phyloP scores from a whole-genome alignment of 2,113 vertebrate genomes.

The Bungarus multicinctus region DNA sequence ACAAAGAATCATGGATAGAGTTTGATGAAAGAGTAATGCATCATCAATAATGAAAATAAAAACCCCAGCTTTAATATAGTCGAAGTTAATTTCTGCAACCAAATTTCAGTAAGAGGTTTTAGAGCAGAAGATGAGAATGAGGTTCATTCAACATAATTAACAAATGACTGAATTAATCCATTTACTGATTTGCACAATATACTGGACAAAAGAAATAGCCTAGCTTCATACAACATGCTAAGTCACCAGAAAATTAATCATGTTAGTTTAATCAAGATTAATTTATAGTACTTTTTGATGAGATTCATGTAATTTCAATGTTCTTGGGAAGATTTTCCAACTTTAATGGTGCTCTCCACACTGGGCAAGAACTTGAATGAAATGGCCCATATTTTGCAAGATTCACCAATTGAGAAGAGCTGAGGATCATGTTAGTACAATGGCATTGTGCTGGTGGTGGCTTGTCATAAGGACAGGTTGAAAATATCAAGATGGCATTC shows the following conservation, averaged over 20 bases:
- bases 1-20: background rate
- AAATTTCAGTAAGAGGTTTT: background rate
- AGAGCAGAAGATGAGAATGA: background rate
- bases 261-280: background rate
- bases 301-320: background rate
- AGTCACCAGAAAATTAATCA: background rate
- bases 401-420: background rate
- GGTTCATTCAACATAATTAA: background rate
- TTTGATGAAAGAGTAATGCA: background rate
- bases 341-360: background rate
- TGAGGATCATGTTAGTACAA: background rate
- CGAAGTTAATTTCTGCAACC: background rate
- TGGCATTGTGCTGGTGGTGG: background rate
- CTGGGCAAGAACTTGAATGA: background rate
- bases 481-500: background rate
- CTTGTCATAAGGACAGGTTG: background rate
- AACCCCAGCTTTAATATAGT: background rate
- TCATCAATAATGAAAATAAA: background rate
- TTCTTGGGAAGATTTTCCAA: background rate
- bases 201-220: background rate
- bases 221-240: background rate
- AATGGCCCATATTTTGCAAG: background rate
- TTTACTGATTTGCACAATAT: background rate
- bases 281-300: background rate
- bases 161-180: background rate